These are phyloP conservation scores for Pammene fasciana DNA, from an alignment of 2,888 invertebrate species.

Conservation along the genomic window DNA sequence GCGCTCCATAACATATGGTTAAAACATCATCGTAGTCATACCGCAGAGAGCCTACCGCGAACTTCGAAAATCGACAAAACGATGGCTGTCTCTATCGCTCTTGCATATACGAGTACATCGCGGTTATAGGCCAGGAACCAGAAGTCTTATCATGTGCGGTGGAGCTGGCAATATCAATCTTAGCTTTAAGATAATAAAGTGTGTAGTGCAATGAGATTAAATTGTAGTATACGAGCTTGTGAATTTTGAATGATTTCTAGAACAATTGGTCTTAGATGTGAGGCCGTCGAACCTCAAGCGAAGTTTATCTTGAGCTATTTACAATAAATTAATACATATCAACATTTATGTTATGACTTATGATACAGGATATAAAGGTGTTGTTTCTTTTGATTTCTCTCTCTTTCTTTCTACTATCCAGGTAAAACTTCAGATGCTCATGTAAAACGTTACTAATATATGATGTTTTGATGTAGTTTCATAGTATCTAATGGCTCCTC, in stretches of 20 bases:
- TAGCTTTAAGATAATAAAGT: not conserved
- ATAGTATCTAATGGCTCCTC: no score
- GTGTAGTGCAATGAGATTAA: not conserved
- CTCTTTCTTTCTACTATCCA: not conserved
- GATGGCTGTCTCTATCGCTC: no score
- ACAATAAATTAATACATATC: not conserved
- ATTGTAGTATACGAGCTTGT: not conserved
- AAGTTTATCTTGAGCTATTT: slow-evolving; percentile 28
- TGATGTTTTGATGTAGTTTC: no score
- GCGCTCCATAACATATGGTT: slow-evolving; percentile 30
- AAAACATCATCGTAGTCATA: slow-evolving; percentile 24
- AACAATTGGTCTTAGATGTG: slow-evolving; percentile 34
- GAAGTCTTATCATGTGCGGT: not conserved
- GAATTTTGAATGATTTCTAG: not conserved
- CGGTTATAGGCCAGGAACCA: no score
- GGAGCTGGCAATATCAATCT: not conserved
- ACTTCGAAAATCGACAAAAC: no score
- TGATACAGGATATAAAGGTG: not conserved
- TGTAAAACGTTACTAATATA: no score
- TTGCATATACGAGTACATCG: no score
- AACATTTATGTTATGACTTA: not conserved
- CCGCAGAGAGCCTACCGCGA: no score
- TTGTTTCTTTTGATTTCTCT: not conserved
- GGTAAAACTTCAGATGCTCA: no score
- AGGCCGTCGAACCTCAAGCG: slow-evolving; percentile 32